Base-by-base conservation (phyloP, 1,140 invertebrate species). In the Megathymus violae region DNA sequence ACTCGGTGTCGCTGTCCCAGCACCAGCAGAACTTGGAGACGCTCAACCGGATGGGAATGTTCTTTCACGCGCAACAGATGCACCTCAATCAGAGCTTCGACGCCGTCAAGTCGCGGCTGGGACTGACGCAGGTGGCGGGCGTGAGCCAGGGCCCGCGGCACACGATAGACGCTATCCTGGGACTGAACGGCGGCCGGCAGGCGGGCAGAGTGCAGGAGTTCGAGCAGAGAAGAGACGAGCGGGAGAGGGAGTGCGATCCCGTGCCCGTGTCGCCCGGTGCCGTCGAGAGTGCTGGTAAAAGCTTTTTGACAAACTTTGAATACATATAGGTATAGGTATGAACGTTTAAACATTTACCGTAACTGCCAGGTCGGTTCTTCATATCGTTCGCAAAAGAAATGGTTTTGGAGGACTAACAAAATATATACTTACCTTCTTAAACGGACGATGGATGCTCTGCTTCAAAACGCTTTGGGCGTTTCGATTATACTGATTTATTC, bases 61-160 rank as follows among this genome's bases (percentile, higher is more conserved):
- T 91, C 63, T 88, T 89, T 61, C 86, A 91, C 65, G 85, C 85
- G 48, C 86, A 89, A 34, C 88, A 89, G 64, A 88, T 89, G 81
- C 85, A 89, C 56, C 50, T 89, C 6, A 88, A 86, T 17, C 82
- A 87, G 59, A 85, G 79, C 65, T 84, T 88, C 51, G 88, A 90
- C 62, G 85, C 80, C 4, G 85, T 88, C 27, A 88, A 88, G 72
- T 74, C 74, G 36, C 67, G 88, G 62, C 65, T 90, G 59, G 85
- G 81, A 3, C 59, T 88, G 64, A 85, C 85, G 9, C 85, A 87
- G 74, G 83, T 83, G 78, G 56, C 78, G 9, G 71, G 78, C 59
- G 84, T 84, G n/a, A 82, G 75, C 56, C 79, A 77, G 58, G 88
- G 88, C 0, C 88, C 88, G 4, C 65, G 88, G 66, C 88, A 91